A percentile compares a stretch with the other conserved stretches of the same genome.
Evolutionary conservation across 2,113 vertebrate species (phyloP).

Genomic region (Pachycephala philippinensis): DNA sequence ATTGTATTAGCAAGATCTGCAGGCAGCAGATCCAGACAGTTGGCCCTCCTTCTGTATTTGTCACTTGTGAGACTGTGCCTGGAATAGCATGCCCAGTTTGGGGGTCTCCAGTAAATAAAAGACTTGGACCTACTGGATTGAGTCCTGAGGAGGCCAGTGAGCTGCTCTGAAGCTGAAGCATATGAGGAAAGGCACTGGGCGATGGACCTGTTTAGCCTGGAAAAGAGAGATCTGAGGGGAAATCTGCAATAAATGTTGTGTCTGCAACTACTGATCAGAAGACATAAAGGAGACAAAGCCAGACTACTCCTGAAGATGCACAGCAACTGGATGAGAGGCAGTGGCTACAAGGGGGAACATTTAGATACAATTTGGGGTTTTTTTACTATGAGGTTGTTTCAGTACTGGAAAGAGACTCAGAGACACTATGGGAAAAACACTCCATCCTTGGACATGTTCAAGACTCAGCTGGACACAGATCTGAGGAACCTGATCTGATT

Average conservation of each 20-base stretch:
- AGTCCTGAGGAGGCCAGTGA: background rate
- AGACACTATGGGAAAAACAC: background rate
- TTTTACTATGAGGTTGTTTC: background rate
- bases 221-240: background rate
- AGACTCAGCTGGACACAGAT: background rate
- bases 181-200: background rate
- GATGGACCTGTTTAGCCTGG: background rate
- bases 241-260: background rate
- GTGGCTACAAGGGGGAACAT: background rate
- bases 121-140: background rate
- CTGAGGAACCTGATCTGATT: background rate
- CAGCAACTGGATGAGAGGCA: background rate
- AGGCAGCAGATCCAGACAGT: background rate
- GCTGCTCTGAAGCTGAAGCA: background rate
- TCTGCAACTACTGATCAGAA: background rate
- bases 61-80: background rate
- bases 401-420: background rate
- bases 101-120: background rate
- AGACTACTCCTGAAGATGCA: background rate
- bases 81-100: background rate
- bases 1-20: background rate
- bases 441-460: background rate
- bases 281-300: background rate
- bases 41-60: background rate
- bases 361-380: background rate